phyloP scores from a whole-genome alignment of 2,888 invertebrate species.

The Ornithoptera alexandrae region DNA sequence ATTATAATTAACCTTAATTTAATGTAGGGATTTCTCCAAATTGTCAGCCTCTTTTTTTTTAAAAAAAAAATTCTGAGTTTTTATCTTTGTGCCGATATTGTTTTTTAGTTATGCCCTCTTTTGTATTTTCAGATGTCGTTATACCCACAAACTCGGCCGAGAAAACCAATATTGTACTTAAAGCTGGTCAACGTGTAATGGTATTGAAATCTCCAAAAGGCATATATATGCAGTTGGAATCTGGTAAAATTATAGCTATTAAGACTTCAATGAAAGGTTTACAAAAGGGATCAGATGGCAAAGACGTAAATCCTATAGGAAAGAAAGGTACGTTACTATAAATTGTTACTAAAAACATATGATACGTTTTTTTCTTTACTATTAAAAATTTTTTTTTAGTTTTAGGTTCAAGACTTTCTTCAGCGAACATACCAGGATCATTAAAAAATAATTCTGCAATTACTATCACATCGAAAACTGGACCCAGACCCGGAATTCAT shows the following conservation, averaged over 20 bases:
- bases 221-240: slow-evolving; percentile 96
- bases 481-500: slow-evolving; percentile 60
- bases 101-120: background rate
- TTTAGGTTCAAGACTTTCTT: slow-evolving; percentile 60
- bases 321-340: slow-evolving; percentile 59
- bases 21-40: no score
- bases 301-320: slow-evolving; percentile 60
- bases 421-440: slow-evolving; percentile 68
- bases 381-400: slow-evolving; percentile 46
- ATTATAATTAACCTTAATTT: no score
- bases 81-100: no score
- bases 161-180: slow-evolving; percentile 92
- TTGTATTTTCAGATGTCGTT: slow-evolving; percentile 84
- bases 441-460: slow-evolving; percentile 82
- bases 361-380: background rate
- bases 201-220: slow-evolving; percentile 97
- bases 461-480: slow-evolving; percentile 78
- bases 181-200: slow-evolving; percentile 96
- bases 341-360: no score
- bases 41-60: no score
- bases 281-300: slow-evolving; percentile 61
- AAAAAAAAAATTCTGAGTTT: no score
- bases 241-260: slow-evolving; percentile 96
- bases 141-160: slow-evolving; percentile 95
- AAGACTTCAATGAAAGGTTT: slow-evolving; percentile 86